phyloP scores from a whole-genome alignment of 2,888 invertebrate genomes.

The Tethea ocularis region DNA sequence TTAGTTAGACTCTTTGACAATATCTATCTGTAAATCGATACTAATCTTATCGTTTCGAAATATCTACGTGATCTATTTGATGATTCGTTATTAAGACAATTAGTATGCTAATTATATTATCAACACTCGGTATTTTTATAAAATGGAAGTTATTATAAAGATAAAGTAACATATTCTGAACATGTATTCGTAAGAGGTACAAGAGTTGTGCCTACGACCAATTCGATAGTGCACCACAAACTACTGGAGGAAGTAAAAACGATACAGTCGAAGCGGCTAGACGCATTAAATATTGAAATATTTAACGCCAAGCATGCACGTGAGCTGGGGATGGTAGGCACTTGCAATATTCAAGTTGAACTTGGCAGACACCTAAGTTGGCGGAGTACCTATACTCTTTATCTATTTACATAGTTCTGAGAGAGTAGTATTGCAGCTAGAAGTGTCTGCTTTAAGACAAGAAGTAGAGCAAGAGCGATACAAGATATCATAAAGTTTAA shows the following conservation, averaged over 20 bases:
- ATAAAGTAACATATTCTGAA: neutral
- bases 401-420: constrained; percentile 36
- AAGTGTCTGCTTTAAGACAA: neutral
- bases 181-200: neutral
- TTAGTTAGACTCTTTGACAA: constrained; percentile 12
- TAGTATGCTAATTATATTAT: constrained; percentile 18
- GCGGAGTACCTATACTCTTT: constrained; percentile 34
- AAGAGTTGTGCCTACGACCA: neutral
- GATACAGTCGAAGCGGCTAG: constrained; percentile 39
- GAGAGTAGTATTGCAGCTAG: neutral
- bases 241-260: constrained; percentile 29
- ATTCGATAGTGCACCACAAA: constrained; percentile 11
- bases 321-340: constrained; percentile 33
- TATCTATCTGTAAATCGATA: constrained; percentile 1
- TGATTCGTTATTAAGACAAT: constrained; percentile 11
- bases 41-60: constrained; percentile 14
- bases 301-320: constrained; percentile 23
- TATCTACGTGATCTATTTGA: constrained; percentile 15
- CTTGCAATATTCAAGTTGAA: constrained; percentile 56
- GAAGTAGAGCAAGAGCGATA: neutral
- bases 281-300: constrained; percentile 62
- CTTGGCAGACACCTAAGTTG: constrained; percentile 55
- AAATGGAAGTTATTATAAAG: neutral
- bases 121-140: neutral
- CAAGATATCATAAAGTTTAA: too few relatives aligned